Percentiles rank a stretch among this genome's conserved stretches.
Conservation (phyloP, 2,797 vertebrate genomes). For the Ctenopoma kingsleyae region DNA sequence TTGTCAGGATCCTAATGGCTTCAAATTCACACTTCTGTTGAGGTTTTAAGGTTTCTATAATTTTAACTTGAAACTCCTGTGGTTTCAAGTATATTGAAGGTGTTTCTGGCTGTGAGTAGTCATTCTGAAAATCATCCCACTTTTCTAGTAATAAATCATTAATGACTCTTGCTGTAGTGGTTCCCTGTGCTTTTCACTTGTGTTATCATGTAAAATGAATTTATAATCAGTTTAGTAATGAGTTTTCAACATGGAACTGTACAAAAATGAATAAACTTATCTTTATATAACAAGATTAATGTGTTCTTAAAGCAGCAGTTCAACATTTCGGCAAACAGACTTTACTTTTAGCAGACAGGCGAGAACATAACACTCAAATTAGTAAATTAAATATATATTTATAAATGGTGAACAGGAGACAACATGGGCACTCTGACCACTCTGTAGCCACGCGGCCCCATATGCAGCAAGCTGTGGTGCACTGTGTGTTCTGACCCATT, state of each 20-base stretch:
- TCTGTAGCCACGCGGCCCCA: no score
- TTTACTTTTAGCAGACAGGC: neutral
- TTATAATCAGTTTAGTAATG: neutral
- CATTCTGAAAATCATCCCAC: neutral
- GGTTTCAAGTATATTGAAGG: neutral
- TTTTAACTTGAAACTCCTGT: conserved; percentile 14
- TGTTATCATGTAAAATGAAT: neutral
- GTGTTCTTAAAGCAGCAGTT: neutral
- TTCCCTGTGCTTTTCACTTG: neutral
- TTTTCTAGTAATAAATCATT: neutral
- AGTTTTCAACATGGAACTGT: neutral
- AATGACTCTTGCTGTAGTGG: neutral
- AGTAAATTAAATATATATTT: neutral
- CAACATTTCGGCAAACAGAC: neutral
- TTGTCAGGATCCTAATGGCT: conserved; percentile 18
- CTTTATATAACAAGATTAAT: neutral
- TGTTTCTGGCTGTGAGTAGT: neutral
- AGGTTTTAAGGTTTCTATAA: neutral
- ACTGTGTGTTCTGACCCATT: no score
- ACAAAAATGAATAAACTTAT: neutral
- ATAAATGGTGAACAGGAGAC: no score
- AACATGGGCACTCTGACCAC: no score
- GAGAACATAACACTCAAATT: neutral
- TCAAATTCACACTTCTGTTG: conserved; percentile 7
- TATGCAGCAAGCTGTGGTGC: no score